phyloP scores from a whole-genome alignment of 2,888 invertebrate species.

The Tipula helvola region DNA sequence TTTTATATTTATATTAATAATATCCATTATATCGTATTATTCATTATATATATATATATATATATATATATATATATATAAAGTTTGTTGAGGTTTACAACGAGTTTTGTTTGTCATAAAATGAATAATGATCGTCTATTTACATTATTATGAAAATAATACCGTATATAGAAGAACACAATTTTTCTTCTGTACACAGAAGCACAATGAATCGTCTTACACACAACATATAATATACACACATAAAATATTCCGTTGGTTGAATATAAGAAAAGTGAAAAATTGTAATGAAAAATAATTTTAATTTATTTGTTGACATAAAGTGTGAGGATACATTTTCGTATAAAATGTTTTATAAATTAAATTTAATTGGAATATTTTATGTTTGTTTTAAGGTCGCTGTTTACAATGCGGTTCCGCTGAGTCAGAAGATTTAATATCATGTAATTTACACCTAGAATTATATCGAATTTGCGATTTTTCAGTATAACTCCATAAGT shows the following conservation, averaged over 20 bases:
- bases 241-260: not conserved
- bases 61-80: not conserved
- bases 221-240: not conserved
- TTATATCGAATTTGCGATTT: not conserved
- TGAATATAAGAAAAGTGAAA: not conserved
- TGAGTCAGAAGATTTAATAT: not conserved
- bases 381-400: not conserved
- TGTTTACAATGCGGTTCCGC: not conserved
- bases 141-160: not conserved
- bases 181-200: not conserved
- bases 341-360: not conserved
- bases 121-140: not conserved
- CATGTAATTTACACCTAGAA: not conserved
- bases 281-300: not conserved
- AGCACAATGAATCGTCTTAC: not conserved
- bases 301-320: not conserved
- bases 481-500: not conserved
- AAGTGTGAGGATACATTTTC: not conserved
- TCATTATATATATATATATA: not conserved
- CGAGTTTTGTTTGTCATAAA: not conserved
- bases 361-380: not conserved
- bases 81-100: not conserved
- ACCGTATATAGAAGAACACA: not conserved
- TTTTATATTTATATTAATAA: not conserved
- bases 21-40: not conserved